Conservation (phyloP, 2,888 invertebrate species). For the Apamea sordens region DNA sequence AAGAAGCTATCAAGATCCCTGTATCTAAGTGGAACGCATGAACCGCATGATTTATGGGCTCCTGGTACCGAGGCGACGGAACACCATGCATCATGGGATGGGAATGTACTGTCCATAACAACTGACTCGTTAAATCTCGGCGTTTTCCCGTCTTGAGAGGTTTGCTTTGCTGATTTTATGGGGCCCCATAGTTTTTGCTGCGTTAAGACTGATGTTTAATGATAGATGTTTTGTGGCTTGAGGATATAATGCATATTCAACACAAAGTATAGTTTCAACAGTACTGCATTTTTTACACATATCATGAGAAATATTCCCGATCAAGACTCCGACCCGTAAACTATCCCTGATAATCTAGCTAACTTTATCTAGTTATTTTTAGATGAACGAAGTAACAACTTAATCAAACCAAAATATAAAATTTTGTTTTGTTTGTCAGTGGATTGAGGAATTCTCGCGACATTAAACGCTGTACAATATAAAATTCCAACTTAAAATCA, state of each 20-base stretch:
- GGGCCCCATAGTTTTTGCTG: slow-evolving; percentile 38
- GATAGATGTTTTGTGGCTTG: neutral
- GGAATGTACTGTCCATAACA: slow-evolving; percentile 65
- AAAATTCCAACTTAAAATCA: neutral
- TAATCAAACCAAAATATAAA: neutral
- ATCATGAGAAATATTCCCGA: too few relatives aligned
- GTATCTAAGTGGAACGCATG: slow-evolving; percentile 62
- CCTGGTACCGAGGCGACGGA: slow-evolving; percentile 43
- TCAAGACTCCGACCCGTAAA: neutral
- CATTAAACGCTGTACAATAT: neutral
- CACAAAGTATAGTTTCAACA: neutral
- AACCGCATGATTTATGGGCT: slow-evolving; percentile 66
- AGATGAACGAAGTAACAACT: neutral
- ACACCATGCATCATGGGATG: slow-evolving; percentile 64
- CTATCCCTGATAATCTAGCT: neutral
- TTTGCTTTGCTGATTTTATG: slow-evolving; percentile 37
- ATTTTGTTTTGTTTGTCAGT: neutral
- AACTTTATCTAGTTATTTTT: neutral
- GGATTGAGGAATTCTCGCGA: neutral
- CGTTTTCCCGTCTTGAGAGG: slow-evolving; percentile 43
- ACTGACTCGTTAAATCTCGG: slow-evolving; percentile 63
- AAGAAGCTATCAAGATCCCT: slow-evolving; percentile 65
- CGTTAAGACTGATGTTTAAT: slow-evolving; percentile 6
- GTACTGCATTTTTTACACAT: too few relatives aligned
- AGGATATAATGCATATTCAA: slow-evolving; percentile 1